Percentiles rank a stretch among this genome's conserved stretches.
These are phyloP conservation scores for Sycophaga agraensis DNA, from an alignment of 1,140 invertebrate genomes.

Conservation along the genomic window DNA sequence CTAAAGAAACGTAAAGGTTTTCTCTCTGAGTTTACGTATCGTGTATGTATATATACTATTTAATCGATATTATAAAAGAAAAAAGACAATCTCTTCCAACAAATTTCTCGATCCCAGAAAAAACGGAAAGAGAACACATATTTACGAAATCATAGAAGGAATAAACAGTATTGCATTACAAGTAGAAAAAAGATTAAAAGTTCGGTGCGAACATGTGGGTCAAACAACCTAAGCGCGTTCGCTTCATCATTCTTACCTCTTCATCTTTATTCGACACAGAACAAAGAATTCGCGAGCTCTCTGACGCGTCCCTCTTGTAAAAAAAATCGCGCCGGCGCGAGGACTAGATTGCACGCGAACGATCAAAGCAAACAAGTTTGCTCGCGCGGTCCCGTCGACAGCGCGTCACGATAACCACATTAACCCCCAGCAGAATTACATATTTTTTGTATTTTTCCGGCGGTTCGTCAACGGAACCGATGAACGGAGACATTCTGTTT, in stretches of 20 bases:
- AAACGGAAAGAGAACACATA: not conserved
- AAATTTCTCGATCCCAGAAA: conserved; percentile 7
- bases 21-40: no score
- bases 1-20: no score
- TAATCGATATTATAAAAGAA: no score
- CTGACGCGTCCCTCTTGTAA: not conserved
- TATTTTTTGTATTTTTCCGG: not conserved
- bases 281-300: conserved; percentile 11
- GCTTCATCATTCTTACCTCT: not conserved
- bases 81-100: not conserved
- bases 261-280: not conserved
- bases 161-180: not conserved
- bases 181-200: not conserved
- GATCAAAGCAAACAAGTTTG: conserved; percentile 19
- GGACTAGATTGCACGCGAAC: conserved; percentile 28
- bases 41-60: no score
- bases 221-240: not conserved
- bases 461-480: not conserved
- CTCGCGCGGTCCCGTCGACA: not conserved
- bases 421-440: not conserved
- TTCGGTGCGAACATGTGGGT: not conserved
- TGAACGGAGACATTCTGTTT: not conserved
- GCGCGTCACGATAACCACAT: not conserved
- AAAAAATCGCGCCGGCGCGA: conserved; percentile 26
- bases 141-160: not conserved